Evolutionary conservation across 2,797 vertebrate genomes (phyloP), one percentile per base, ranked within the genome.

Genomic region (Spatula versicolor): DNA sequence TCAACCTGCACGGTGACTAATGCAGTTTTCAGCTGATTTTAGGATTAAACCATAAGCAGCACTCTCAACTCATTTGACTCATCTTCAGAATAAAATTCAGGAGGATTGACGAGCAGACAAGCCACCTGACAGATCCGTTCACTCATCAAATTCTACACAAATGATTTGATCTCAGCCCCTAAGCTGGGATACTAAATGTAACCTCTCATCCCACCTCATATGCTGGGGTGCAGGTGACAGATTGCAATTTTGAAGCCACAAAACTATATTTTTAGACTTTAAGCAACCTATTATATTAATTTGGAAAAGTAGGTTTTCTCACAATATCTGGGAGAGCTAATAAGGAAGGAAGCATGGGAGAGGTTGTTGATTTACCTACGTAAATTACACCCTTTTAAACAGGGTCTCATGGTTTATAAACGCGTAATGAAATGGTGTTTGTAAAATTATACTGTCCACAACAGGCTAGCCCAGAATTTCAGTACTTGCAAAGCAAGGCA

Each of bases 381-480:
- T 75, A 92, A 93, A 89, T 95, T 12, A 50, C 35, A 78, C 25
- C 15, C 64, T 72, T 89, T 92, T 93, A 87, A 96, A 85, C 79
- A 92, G 35, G 62, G 41, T 30, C 62, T 96, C 52, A 21, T 17
- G 20, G 81, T 94, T 87, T 83, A 64, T 90, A 64, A 41, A 28
- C 62, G 28, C 64, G 25, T 94, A 92, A 93, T 91, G 69, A 96
- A 94, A n/a, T 0, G 12, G 22, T 64, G 13, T 92, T 91, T 83
- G 25, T 86, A 90, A 93, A 96, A 86, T 92, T 69, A 55, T 37
- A 46, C 83, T 83, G 78, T 94, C 83, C 92, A 71, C 75, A 92
- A 75, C 46, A 76, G 77, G 28, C 63, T 84, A 64, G 71, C 21
- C 35, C 28, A 87, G 91, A 88, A 85, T 83, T 91, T 79, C 37